phyloP scores from a whole-genome alignment of 2,113 vertebrate genomes.

The Etheostoma cragini region DNA sequence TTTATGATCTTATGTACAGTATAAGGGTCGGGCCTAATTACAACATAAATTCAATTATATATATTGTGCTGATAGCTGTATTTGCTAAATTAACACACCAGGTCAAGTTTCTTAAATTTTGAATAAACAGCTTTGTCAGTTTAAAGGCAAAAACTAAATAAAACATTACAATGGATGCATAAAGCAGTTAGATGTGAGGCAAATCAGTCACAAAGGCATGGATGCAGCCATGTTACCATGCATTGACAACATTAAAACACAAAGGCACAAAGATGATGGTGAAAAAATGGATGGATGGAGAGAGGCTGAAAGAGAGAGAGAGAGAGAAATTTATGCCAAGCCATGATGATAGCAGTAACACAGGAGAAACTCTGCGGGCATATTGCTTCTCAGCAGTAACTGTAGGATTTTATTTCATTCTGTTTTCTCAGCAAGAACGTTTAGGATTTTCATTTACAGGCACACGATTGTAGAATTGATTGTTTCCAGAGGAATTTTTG shows the following conservation, averaged over 20 bases:
- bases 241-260: conserved; percentile 74
- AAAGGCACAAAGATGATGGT: conserved; percentile 70
- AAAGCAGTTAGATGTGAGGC: conserved; percentile 58
- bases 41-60: neutral
- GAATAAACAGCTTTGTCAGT: conserved; percentile 34
- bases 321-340: conserved; percentile 77
- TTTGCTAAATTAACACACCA: conserved; percentile 11
- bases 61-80: neutral
- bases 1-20: neutral
- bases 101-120: conserved; percentile 17
- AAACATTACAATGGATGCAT: conserved; percentile 53
- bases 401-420: conserved; percentile 48
- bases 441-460: conserved; percentile 50
- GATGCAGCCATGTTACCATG: conserved; percentile 72
- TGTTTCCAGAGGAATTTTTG: conserved; percentile 31
- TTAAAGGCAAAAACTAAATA: conserved; percentile 29
- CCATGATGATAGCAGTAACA: conserved; percentile 71
- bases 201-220: conserved; percentile 63
- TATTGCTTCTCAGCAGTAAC: conserved; percentile 64
- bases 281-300: conserved; percentile 72
- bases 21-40: neutral
- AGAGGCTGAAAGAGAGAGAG: conserved; percentile 80
- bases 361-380: conserved; percentile 68
- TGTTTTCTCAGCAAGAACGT: conserved; percentile 46
- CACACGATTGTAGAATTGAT: conserved; percentile 31